Conservation (phyloP, 2,113 vertebrate genomes). For the Corythornis vintsioides region DNA sequence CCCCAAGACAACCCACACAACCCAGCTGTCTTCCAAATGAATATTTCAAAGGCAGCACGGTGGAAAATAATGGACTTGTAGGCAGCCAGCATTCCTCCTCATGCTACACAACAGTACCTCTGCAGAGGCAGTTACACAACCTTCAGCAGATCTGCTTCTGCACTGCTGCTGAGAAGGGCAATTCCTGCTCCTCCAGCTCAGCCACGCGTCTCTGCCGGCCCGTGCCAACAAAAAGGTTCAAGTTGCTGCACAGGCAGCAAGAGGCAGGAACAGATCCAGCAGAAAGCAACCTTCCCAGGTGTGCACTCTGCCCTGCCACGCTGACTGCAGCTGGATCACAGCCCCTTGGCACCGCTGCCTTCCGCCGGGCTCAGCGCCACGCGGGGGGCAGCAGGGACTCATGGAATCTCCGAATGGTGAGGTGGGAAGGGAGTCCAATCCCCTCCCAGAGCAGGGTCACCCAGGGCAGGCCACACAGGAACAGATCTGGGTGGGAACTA, state of each 20-base stretch:
- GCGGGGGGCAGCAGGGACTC: neutral
- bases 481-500: neutral
- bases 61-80: neutral
- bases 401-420: too few species aligned
- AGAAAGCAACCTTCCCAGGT: neutral
- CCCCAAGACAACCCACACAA: neutral
- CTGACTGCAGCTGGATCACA: neutral
- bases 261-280: neutral
- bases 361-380: neutral
- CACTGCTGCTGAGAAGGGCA: neutral
- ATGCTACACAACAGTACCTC: neutral
- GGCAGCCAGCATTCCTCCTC: neutral
- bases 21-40: neutral
- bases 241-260: neutral
- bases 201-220: neutral
- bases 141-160: neutral
- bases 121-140: neutral
- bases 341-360: neutral
- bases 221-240: neutral
- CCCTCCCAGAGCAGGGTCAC: too few species aligned
- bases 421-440: too few species aligned
- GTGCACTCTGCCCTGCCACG: neutral
- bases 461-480: too few species aligned
- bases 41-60: neutral
- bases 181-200: constrained; percentile 6